These are phyloP conservation scores for Phenacoccus solenopsis DNA, from an alignment of 1,140 invertebrate genomes.

Conservation along the genomic window DNA sequence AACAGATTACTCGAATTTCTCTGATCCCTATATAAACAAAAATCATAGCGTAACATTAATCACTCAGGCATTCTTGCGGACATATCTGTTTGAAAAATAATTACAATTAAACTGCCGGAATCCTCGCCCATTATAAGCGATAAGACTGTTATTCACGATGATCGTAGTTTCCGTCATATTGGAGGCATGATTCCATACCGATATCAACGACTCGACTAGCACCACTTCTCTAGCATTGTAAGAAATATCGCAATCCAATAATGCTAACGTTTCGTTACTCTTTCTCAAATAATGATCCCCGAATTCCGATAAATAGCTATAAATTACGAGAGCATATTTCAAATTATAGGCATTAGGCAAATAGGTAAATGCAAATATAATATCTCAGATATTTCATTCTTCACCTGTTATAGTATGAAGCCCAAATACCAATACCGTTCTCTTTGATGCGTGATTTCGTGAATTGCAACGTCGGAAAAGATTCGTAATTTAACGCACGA, in stretches of 20 bases:
- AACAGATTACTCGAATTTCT: conserved; percentile 87
- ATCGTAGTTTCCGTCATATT: conserved; percentile 74
- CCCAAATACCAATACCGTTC: conserved; percentile 68
- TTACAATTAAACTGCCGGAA: conserved; percentile 68
- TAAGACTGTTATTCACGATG: conserved; percentile 69
- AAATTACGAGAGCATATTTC: no score
- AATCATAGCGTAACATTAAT: no score
- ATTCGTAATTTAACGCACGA: neutral
- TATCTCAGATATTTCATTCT: conserved; percentile 3
- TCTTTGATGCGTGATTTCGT: conserved; percentile 58
- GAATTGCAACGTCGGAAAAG: conserved; percentile 53
- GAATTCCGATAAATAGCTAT: conserved; percentile 59
- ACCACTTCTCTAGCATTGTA: conserved; percentile 67
- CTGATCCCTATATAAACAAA: conserved; percentile 50
- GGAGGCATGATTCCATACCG: conserved; percentile 66
- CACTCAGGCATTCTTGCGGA: no score
- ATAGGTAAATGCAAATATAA: neutral
- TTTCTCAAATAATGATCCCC: conserved; percentile 75
- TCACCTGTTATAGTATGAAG: conserved; percentile 71
- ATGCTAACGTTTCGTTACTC: conserved; percentile 71
- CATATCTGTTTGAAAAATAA: conserved; percentile 6
- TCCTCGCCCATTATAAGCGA: conserved; percentile 71
- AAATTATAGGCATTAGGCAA: no score
- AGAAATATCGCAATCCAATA: conserved; percentile 64
- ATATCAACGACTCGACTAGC: conserved; percentile 53